These are phyloP conservation scores for Cheilosia scutellata DNA, from an alignment of 2,888 invertebrate genomes.

Conservation along the genomic window DNA sequence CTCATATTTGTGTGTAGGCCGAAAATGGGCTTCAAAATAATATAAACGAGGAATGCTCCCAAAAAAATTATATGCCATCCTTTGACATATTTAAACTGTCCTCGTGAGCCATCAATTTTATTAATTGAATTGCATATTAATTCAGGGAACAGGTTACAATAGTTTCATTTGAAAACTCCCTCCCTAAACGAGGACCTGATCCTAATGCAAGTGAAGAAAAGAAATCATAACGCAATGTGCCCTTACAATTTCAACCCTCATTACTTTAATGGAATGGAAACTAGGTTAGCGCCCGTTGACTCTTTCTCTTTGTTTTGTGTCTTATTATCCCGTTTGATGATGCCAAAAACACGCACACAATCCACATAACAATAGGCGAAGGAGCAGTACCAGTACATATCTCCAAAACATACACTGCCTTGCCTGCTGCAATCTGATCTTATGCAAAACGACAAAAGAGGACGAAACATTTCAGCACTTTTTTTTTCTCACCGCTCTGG, in stretches of 20 bases:
- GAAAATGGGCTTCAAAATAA: not conserved
- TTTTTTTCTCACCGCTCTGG: conserved; percentile 24
- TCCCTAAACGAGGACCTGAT: not conserved
- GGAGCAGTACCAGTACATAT: not conserved
- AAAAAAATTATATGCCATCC: not conserved
- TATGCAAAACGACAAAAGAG: conserved; percentile 20
- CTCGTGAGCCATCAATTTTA: not conserved
- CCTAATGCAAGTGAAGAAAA: conserved; percentile 49
- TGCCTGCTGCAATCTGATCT: not conserved
- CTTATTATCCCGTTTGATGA: conserved; percentile 61
- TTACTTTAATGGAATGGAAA: conserved; percentile 72
- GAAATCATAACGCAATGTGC: conserved; percentile 45
- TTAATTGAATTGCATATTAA: not conserved
- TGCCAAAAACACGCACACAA: conserved; percentile 67
- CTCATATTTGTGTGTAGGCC: not conserved
- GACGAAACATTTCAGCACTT: conserved; percentile 9
- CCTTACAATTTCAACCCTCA: conserved; percentile 65
- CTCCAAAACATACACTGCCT: not conserved
- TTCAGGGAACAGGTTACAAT: not conserved
- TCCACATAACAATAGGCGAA: conserved; percentile 27
- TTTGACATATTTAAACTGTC: not conserved
- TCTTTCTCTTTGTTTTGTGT: conserved; percentile 44
- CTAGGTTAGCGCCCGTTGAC: conserved; percentile 49
- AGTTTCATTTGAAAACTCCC: not conserved
- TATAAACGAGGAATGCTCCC: not conserved